Evolutionary conservation across 1,140 invertebrate genomes (phyloP), one percentile per base, ranked within the genome.

Genomic region (Aphidius gifuensis): DNA sequence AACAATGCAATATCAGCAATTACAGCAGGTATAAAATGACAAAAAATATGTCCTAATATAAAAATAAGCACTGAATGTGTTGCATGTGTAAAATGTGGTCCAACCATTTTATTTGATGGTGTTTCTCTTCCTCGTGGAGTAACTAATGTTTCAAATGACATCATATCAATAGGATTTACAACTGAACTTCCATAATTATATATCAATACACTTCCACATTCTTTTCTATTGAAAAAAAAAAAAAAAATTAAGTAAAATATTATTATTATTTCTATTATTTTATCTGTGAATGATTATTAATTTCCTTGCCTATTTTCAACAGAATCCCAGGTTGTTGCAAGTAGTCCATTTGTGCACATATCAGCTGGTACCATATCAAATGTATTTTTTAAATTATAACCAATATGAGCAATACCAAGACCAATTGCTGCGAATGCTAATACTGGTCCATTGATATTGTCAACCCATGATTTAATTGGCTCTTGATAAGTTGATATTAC

Each of bases 281-380:
- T 16, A 16, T 6, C 23, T 40, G 6, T 38, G 5, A 23, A 43
- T 58, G 42, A 46, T 58, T 58, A 9, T 46, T 42, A 42, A 11
- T 48, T 32, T 23, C 46, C 57, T 54, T 61, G 71, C 73, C 68
- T 82, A 56, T 82, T 83, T 47, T 79, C 74, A n/a, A 82, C 83
- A 3, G 87, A 85, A 66, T 88, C 83, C 81, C 86, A 87, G 0
- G 88, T 88, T 5, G 85, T 79, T 6, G 88, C 86, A 55, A 96
- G 86, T 56, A 96, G 79, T 43, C 88, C 83, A 77, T 93, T 94
- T 6, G 90, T 88, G 23, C 87, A 86, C 68, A 89, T 84, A 78
- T 96, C 94, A 1, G 91, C 92, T 0, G 93, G 94, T 44, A 96
- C 87, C 6, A 94, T 69, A 68, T 90, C 88, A 6, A 67, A 44